These are phyloP conservation scores for Neodiprion pinetum DNA, from an alignment of 1,140 invertebrate species.

Conservation along the genomic window DNA sequence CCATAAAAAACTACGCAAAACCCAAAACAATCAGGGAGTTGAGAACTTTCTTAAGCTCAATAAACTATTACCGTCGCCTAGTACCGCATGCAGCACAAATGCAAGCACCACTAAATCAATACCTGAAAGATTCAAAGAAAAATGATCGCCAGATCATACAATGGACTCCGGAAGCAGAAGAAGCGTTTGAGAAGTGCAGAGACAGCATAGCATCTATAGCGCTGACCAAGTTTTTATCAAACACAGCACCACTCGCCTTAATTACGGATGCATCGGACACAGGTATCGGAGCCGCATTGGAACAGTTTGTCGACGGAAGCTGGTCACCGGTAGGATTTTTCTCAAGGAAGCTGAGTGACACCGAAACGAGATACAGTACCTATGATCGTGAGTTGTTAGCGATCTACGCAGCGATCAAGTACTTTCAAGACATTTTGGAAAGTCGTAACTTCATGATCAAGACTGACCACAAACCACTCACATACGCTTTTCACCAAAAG, in stretches of 20 bases:
- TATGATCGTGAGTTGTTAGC: slow-evolving; percentile 44
- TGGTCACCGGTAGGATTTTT: slow-evolving; percentile 41
- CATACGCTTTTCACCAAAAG: slow-evolving; percentile 31
- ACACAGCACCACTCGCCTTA: slow-evolving; percentile 11
- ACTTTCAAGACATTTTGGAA: slow-evolving; percentile 18
- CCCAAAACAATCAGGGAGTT: slow-evolving; percentile 34
- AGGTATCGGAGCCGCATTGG: slow-evolving; percentile 24
- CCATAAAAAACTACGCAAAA: slow-evolving; percentile 34
- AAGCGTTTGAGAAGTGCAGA: slow-evolving; percentile 19
- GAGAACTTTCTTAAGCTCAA: slow-evolving; percentile 39
- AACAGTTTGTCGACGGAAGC: slow-evolving; percentile 23
- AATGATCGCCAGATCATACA: slow-evolving; percentile 24
- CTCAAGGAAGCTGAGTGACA: slow-evolving; percentile 29
- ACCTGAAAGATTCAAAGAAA: slow-evolving; percentile 30
- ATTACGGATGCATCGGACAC: slow-evolving; percentile 11
- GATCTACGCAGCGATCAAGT: slow-evolving; percentile 23
- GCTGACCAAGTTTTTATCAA: not conserved
- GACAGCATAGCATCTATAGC: not conserved
- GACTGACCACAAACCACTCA: slow-evolving; percentile 44
- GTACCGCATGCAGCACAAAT: slow-evolving; percentile 29
- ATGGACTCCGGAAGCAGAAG: slow-evolving; percentile 12
- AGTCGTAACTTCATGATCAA: slow-evolving; percentile 22
- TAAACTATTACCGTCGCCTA: slow-evolving; percentile 43
- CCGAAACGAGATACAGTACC: slow-evolving; percentile 26
- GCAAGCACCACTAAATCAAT: slow-evolving; percentile 31